Percentiles rank a stretch among this genome's conserved stretches.
These are phyloP conservation scores for Mystacornis crossleyi DNA, from an alignment of 2,113 vertebrate genomes.

Conservation along the genomic window DNA sequence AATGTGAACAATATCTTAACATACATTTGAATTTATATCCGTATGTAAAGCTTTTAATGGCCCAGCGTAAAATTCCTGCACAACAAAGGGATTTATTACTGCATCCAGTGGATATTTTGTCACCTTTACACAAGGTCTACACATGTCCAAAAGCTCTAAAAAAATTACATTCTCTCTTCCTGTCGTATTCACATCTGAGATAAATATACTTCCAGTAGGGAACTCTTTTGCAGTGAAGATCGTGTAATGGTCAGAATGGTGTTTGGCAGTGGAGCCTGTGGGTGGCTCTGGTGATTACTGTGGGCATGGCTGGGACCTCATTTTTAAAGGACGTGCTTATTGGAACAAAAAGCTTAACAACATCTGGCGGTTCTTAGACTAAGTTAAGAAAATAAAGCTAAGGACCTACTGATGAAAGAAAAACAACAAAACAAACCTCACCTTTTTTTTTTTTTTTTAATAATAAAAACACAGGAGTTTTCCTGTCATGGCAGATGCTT, in stretches of 20 bases:
- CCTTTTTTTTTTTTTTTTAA: no score
- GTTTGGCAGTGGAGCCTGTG: not conserved
- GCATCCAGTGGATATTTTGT: not conserved
- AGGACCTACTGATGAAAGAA: not conserved
- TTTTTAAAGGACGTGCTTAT: not conserved
- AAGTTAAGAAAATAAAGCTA: not conserved
- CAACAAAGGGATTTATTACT: not conserved
- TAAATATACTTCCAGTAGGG: not conserved
- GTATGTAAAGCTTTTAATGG: not conserved
- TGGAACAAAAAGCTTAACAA: not conserved
- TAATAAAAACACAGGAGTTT: not conserved
- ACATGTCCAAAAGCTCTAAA: not conserved
- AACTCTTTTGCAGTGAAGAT: not conserved
- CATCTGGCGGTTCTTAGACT: not conserved
- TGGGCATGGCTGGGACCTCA: not conserved
- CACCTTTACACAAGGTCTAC: not conserved
- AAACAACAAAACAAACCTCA: not conserved
- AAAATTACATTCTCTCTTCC: not conserved
- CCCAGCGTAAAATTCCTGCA: not conserved
- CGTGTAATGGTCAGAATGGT: not conserved
- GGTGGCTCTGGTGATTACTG: not conserved
- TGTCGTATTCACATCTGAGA: not conserved
- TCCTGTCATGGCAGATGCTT: constrained; percentile 34
- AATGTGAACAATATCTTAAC: not conserved
- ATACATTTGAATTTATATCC: not conserved